Evolutionary conservation across 2,113 vertebrate species (phyloP), one percentile per base, ranked within the genome.

Genomic region (Tiliqua scincoides): DNA sequence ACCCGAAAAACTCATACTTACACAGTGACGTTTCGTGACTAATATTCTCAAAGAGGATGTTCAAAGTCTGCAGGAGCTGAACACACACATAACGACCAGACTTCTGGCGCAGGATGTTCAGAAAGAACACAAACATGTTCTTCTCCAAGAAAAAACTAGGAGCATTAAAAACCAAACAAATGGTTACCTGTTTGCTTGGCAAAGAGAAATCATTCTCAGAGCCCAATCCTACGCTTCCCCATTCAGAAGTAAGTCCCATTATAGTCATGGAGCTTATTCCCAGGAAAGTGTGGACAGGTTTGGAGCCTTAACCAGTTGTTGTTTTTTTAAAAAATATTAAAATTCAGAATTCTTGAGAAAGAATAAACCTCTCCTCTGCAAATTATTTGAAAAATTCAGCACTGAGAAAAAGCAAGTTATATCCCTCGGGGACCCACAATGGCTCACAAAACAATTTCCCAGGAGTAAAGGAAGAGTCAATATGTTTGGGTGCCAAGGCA

Each of bases 31-130:
- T 99, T 94, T 99, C 99, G 3, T 99, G 99, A 84, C 99, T 98
- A 92, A 99, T 99, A 90, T 99, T 99, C 93, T 99, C 99, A 92
- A 99, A 99, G 86, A 99, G 98, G 91, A 99, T 99, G 94, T 99
- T 99, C 89, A 99, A 95, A 15, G 99, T 99, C 95, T 99, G 99
- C 72, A 99, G 97, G 85, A 99, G 98, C 92, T 99, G 99, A n/a
- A 99, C 98, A 25, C 99, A 99, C 43, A 99, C 99, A 0, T 99
- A 99, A 52, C 98, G 98, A 32, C 99, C 99, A 0, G 99, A 99
- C 86, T 98, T 99, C 96, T 99, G 99, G 9, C 98, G 97, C 68
- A 99, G 94, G 90, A 99, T 99, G 96, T 99, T 99, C 95, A 99
- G 90, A 94, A 99, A 99, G 96, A 99, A 99, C 79, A 98, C 98